Base-by-base conservation (phyloP, 2,797 vertebrate species). In the Sebastiscus albofasciatus region DNA sequence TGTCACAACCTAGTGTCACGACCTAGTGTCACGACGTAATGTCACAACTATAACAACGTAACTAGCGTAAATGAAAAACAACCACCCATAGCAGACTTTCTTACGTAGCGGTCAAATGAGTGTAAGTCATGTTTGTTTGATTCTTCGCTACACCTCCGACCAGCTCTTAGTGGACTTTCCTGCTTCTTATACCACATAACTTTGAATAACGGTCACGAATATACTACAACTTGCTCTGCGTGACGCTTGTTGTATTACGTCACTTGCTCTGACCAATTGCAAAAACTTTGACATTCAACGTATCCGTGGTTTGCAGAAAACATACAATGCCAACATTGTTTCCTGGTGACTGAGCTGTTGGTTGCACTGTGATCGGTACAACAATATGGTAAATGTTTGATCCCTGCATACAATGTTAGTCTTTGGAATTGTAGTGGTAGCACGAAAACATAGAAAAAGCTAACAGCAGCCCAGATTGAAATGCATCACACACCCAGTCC, bases 91-190 rank as follows among this genome's bases (percentile, higher is more conserved):
- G 6, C 42, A 18, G 42, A 46, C 42, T 46, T 46, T 46, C 42
- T 18, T 46, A 46, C 14, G 14, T 18, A 49, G 46, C 18, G 18
- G 46, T 49, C 18, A 0, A 20, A 0, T 49, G 42, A 16, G 42
- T 49, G 42, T 49, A 46, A 18, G 42, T 46, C 20, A 8, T 49
- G 18, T 60, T 29, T 60, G 1, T 60, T 60, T 18, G 14, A 29
- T 0, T 1, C 39, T 7, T 0, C 14, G 18, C 0, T 6, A 46
- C 42, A 46, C 4, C 1, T 18, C 4, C 8, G 24, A 29, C 26
- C 26, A 8, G 16, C 56, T 46, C 26, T 59, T 27, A 18, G 14
- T 59, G 56, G 26, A 31, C 27, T 31, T 31, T 29, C 16, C 29
- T 60, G 58, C 1, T 60, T 31, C 58, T 2, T 60, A 60, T 29